Evolutionary conservation across 2,888 invertebrate genomes (phyloP).

Genomic region (Cantharis rufa): DNA sequence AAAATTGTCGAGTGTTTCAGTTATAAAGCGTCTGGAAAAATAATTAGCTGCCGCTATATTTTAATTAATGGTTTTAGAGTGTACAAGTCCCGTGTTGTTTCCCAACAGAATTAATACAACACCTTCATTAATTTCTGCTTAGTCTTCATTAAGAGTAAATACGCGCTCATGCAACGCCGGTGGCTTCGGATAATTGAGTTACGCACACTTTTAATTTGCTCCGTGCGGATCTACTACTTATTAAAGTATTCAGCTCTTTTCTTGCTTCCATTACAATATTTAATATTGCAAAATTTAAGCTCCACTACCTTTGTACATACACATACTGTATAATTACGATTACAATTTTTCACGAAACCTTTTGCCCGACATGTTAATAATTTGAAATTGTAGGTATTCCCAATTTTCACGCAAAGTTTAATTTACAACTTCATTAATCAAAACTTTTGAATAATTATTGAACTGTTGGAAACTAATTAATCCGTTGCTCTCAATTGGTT

Average conservation of each 20-base stretch:
- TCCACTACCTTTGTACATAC: not conserved
- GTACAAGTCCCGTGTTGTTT: constrained; percentile 22
- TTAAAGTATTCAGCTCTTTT: constrained; percentile 12
- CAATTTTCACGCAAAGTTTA: not conserved
- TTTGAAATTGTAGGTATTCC: not conserved
- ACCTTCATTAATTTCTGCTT: constrained; percentile 34
- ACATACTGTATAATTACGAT: not conserved
- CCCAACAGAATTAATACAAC: constrained; percentile 31
- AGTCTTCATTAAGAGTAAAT: constrained; percentile 28
- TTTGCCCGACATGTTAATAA: not conserved
- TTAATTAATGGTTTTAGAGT: constrained; percentile 26
- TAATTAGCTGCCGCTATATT: constrained; percentile 31
- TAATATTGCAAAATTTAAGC: not conserved
- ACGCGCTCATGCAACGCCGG: constrained; percentile 14
- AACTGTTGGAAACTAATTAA: not conserved
- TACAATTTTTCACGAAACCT: not conserved
- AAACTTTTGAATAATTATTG: not conserved
- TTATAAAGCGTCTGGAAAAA: constrained; percentile 31
- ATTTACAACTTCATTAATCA: not conserved
- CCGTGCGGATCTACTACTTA: constrained; percentile 6
- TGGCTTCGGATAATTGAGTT: constrained; percentile 20
- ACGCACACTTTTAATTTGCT: constrained; percentile 24
- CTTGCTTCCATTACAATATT: not conserved
- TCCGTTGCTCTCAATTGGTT: not conserved
- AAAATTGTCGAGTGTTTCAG: constrained; percentile 19